Evolutionary conservation across 1,140 invertebrate species (phyloP).

Genomic region (Mactra quadrangularis): DNA sequence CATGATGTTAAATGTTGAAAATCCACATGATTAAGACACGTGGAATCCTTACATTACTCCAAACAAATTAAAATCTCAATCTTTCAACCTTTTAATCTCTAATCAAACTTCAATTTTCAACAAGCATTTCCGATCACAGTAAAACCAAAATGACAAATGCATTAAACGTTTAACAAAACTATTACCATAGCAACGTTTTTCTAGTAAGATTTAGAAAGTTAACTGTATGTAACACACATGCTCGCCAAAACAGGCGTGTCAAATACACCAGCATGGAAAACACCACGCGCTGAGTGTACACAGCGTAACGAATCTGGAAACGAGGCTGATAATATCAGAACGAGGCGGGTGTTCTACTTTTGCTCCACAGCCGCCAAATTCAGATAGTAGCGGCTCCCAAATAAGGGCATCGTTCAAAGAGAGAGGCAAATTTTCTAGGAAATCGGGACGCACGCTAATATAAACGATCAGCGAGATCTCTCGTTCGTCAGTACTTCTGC

Average conservation of each 20-base stretch:
- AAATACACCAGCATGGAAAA: background rate
- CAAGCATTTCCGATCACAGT: no score
- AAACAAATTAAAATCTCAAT: no score
- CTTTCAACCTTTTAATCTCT: no score
- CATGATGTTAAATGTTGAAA: no score
- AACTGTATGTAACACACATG: slow-evolving; percentile 18
- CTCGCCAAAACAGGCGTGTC: slow-evolving; percentile 37
- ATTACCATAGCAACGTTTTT: slow-evolving; percentile 43
- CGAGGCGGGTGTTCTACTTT: slow-evolving; percentile 35
- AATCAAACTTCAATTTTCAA: no score
- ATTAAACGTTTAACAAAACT: slow-evolving; percentile 21
- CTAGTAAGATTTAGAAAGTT: slow-evolving; percentile 13
- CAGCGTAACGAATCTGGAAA: slow-evolving; percentile 14
- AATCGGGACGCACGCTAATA: slow-evolving; percentile 23
- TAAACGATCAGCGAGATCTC: slow-evolving; percentile 9
- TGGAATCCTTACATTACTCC: no score
- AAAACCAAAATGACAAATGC: slow-evolving; percentile 25
- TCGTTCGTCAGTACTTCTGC: slow-evolving; percentile 16
- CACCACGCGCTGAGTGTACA: slow-evolving; percentile 25
- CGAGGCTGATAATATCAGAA: slow-evolving; percentile 32
- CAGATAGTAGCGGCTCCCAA: slow-evolving; percentile 32
- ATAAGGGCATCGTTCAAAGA: slow-evolving; percentile 36
- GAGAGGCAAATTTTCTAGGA: slow-evolving; percentile 34
- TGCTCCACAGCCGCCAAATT: slow-evolving; percentile 29
- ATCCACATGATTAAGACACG: no score